Base-by-base conservation (phyloP, 1,140 invertebrate species). In the Cataglyphis hispanica region DNA sequence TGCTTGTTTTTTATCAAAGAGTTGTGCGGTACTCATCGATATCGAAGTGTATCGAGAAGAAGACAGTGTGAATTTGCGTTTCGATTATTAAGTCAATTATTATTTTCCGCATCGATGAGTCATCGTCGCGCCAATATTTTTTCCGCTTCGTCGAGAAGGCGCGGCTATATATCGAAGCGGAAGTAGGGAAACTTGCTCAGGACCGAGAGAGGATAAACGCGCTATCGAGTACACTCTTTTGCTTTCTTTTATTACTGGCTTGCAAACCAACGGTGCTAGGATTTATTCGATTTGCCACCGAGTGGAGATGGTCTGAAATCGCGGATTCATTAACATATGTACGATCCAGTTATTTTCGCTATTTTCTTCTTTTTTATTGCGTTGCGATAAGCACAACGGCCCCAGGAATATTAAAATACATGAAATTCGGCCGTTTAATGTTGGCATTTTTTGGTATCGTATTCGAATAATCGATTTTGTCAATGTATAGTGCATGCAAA, bases 191-290 rank as follows among this genome's bases (percentile, higher is more conserved):
- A 89, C 87, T 85, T 46, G 74, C 1, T 60, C 22, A 8, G 25
- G 13, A 63, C n/a, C 43, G 53, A 50, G 60, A 72, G 31, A 58
- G 16, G 46, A 37, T 19, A 34, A 86, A 78, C 31, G n/a, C 22
- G 34, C 22, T 2, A 34, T 5, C 31, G 66, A 69, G 56, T 64
- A 72, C 34, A 56, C 69, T 64, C 40, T 46, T 64, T 46, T 56
- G n/a, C 50, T 53, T 72, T 70, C 60, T 86, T 89, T 88, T 86
- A 83, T 70, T 53, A 64, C 50, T 13, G 25, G 2, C 53, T 80
- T 6, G n/a, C 11, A 46, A 46, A 40, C 13, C 27, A n/a, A 11
- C 60, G 43, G 10, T 69, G 60, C 61, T 63, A 22, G 34, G 75
- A 89, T 88, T 86, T 74, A 72, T 83, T 76, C 58, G 61, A 76